Evolutionary conservation across 2,797 vertebrate species (phyloP).

Genomic region (Oreochromis mossambicus): DNA sequence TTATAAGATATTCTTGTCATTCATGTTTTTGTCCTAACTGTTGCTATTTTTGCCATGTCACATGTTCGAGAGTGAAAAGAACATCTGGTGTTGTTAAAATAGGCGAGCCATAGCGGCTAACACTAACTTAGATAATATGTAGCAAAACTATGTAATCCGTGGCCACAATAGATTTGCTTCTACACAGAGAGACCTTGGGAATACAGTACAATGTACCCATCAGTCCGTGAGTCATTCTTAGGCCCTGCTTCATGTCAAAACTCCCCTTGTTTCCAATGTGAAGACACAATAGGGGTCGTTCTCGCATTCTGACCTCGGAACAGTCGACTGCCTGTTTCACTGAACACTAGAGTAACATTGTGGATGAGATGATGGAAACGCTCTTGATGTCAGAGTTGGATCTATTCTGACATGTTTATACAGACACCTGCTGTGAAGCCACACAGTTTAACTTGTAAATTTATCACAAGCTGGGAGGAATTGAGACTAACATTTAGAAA

Average conservation of each 20-base stretch:
- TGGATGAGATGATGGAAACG: constrained; percentile 57
- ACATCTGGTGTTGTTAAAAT: constrained; percentile 51
- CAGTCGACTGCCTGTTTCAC: constrained; percentile 60
- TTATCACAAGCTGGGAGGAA: background rate
- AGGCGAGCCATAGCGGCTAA: constrained; percentile 27
- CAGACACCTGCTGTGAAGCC: constrained; percentile 20
- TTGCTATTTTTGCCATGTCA: background rate
- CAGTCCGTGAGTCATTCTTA: constrained; percentile 67
- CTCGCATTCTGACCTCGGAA: constrained; percentile 57
- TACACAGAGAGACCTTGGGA: constrained; percentile 37
- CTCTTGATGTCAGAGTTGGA: constrained; percentile 62
- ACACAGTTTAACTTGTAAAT: background rate
- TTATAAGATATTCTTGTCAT: background rate
- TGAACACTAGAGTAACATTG: constrained; percentile 59
- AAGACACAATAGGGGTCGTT: constrained; percentile 67
- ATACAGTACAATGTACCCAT: constrained; percentile 61
- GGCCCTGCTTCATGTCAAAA: constrained; percentile 48
- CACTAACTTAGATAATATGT: constrained; percentile 32
- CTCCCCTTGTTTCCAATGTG: constrained; percentile 66
- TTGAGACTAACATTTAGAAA: background rate
- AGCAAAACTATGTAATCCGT: constrained; percentile 39
- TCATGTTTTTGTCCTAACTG: background rate
- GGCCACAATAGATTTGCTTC: constrained; percentile 40
- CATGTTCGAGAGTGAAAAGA: constrained; percentile 21
- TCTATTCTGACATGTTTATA: constrained; percentile 45